Conservation (phyloP, 35 echinoderm and acorn worm species). For the Acanthaster planci region DNA sequence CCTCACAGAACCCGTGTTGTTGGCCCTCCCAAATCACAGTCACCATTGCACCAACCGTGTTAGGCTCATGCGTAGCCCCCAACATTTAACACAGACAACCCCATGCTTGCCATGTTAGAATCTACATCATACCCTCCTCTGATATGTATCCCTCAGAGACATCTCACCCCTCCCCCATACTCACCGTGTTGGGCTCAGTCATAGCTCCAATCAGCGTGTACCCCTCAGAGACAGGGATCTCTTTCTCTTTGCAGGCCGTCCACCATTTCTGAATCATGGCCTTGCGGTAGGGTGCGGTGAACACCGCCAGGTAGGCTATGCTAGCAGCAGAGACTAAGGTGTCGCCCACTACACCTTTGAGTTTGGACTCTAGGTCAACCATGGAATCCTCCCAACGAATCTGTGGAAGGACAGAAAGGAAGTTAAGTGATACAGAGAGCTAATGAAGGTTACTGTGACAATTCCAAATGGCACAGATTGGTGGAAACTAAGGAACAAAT, state of each 20-base stretch:
- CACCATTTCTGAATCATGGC: conserved; percentile 82
- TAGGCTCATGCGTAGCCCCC: too few species aligned
- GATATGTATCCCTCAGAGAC: too few species aligned
- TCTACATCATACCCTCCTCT: too few species aligned
- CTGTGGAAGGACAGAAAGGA: conserved; percentile 33
- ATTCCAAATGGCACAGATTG: too few species aligned
- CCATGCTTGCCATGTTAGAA: too few species aligned
- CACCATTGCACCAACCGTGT: too few species aligned
- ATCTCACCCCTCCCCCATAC: neutral
- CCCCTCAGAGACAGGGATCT: conserved; percentile 74
- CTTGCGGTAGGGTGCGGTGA: conserved; percentile 90
- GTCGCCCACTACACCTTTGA: conserved; percentile 89
- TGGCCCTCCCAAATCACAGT: too few species aligned
- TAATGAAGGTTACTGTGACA: neutral
- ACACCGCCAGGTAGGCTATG: conserved; percentile 90
- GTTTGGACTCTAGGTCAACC: conserved; percentile 73
- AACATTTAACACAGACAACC: too few species aligned
- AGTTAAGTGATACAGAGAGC: neutral
- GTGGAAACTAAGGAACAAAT: too few species aligned
- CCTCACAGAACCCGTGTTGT: too few species aligned
- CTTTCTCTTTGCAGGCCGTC: conserved; percentile 39
- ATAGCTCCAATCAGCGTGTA: conserved; percentile 86
- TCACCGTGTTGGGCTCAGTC: conserved; percentile 87
- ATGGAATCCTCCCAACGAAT: conserved; percentile 93
- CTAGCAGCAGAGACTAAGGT: conserved; percentile 78